Evolutionary conservation across 2,888 invertebrate species (phyloP).

Genomic region (Drosophila mayaguana): DNA sequence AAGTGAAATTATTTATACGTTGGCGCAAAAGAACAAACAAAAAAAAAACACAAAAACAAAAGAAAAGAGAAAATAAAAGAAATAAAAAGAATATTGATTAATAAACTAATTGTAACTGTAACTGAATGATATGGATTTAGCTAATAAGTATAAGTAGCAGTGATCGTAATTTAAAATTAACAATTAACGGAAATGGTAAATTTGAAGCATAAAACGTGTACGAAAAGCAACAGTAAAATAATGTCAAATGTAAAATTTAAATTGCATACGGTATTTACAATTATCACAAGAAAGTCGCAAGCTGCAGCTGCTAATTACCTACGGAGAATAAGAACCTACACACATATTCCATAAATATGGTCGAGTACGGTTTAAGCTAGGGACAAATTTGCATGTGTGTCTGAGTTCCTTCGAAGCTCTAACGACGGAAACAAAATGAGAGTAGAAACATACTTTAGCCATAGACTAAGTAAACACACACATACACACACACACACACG

Average conservation of each 20-base stretch:
- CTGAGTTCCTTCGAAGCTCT: conserved; percentile 24
- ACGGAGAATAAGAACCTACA: conserved; percentile 3
- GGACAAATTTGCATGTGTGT: conserved; percentile 17
- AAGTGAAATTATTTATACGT: conserved; percentile 77
- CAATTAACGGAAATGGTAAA: conserved; percentile 57
- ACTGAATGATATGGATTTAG: conserved; percentile 76
- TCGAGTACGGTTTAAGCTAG: conserved; percentile 18
- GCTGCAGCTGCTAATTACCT: conserved; percentile 40
- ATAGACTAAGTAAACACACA: conserved; percentile 15
- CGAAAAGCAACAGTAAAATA: conserved; percentile 74
- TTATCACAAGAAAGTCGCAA: conserved; percentile 39
- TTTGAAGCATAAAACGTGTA: conserved; percentile 76
- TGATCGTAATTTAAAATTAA: conserved; percentile 82
- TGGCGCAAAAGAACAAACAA: conserved; percentile 74
- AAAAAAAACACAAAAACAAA: conserved; percentile 26
- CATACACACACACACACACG: neutral
- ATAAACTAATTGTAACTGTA: conserved; percentile 73
- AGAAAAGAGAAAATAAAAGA: conserved; percentile 16
- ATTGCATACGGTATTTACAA: conserved; percentile 44
- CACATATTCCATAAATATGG: conserved; percentile 18
- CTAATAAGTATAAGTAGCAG: conserved; percentile 76
- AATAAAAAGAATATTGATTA: conserved; percentile 42
- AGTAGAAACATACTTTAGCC: conserved; percentile 27
- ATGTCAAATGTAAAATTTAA: conserved; percentile 60
- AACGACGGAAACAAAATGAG: conserved; percentile 14